Evolutionary conservation across 2,888 invertebrate species (phyloP).

Genomic region (Meteorus cinctellus): DNA sequence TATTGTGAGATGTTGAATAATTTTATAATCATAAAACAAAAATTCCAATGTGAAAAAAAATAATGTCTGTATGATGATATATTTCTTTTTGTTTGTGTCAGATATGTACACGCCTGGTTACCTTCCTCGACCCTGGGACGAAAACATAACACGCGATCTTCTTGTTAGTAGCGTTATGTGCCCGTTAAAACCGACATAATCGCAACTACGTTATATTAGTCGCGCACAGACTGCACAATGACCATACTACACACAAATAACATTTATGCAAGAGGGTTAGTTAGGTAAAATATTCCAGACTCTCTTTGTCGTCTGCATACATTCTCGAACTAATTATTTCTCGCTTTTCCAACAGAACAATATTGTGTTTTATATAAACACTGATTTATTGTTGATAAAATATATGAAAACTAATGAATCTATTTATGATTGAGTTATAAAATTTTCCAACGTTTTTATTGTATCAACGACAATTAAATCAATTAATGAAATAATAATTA

Average conservation of each 20-base stretch:
- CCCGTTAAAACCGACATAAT: constrained; percentile 63
- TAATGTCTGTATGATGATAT: not conserved
- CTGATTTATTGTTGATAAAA: too few relatives aligned
- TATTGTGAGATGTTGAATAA: not conserved
- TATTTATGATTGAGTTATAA: constrained; percentile 4
- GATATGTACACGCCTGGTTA: constrained; percentile 49
- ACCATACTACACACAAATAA: not conserved
- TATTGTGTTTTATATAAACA: not conserved
- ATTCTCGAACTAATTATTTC: not conserved
- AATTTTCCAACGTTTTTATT: constrained; percentile 46
- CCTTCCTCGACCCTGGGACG: constrained; percentile 53
- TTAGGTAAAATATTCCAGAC: not conserved
- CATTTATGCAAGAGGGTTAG: not conserved
- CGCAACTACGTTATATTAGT: constrained; percentile 45
- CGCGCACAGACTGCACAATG: not conserved
- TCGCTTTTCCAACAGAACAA: constrained; percentile 1
- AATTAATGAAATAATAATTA: constrained; percentile 64
- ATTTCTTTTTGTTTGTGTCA: constrained; percentile 4
- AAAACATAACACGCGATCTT: constrained; percentile 63
- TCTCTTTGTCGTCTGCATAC: not conserved
- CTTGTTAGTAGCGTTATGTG: constrained; percentile 65
- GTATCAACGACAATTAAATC: constrained; percentile 67
- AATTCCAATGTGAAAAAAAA: not conserved
- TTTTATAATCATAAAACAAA: not conserved
- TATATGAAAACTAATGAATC: not conserved